Percentiles rank a stretch among this genome's conserved stretches.
These are phyloP conservation scores for Proisotoma minuta DNA, from an alignment of 2,888 invertebrate genomes.

Conservation along the genomic window DNA sequence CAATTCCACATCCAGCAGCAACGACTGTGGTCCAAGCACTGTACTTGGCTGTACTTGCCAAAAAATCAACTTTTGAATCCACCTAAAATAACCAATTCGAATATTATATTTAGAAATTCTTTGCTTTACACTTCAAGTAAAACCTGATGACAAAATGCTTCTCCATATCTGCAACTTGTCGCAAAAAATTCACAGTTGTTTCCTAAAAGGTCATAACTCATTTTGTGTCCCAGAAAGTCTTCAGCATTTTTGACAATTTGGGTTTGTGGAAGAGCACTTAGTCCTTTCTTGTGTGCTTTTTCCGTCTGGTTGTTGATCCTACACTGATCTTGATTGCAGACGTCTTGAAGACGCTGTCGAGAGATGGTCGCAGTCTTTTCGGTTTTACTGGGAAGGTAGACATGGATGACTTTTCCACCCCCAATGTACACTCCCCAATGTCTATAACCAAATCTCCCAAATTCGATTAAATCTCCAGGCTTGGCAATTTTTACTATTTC, in stretches of 20 bases:
- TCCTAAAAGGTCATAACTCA: neutral
- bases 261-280: neutral
- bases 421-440: conserved; percentile 12
- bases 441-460: neutral
- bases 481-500: neutral
- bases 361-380: neutral
- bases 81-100: too few species aligned
- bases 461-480: conserved; percentile 6
- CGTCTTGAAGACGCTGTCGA: neutral
- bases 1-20: too few species aligned
- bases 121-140: too few species aligned
- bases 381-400: neutral
- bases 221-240: neutral
- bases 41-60: too few species aligned
- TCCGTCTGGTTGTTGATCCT: neutral
- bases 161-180: conserved; percentile 1
- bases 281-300: neutral
- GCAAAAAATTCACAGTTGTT: conserved; percentile 8
- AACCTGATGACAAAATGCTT: conserved; percentile 6
- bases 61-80: too few species aligned
- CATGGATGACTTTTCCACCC: neutral
- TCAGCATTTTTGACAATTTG: neutral
- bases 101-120: too few species aligned
- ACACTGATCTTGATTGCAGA: neutral
- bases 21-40: too few species aligned